A percentile compares a stretch with the other conserved stretches of the same genome.
These are phyloP conservation scores for Xenopus petersii DNA, from an alignment of 2,797 vertebrate genomes.

Conservation along the genomic window DNA sequence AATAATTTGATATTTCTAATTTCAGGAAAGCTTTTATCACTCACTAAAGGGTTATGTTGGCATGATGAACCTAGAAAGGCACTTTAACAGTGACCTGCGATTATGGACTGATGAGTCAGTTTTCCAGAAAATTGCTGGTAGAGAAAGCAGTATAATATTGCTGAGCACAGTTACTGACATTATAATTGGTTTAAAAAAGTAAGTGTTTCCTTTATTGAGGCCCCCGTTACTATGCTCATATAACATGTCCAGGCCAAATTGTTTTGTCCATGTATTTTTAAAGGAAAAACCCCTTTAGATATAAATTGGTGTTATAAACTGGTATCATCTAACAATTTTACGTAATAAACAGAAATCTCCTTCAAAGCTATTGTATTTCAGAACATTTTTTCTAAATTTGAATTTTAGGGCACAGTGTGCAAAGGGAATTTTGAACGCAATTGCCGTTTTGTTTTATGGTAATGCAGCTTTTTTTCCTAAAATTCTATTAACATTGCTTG, in stretches of 20 bases:
- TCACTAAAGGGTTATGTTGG: slow-evolving; percentile 35
- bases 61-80: slow-evolving; percentile 52
- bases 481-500: too few species aligned
- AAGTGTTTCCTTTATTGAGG: slow-evolving; percentile 63
- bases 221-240: slow-evolving; percentile 50
- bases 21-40: slow-evolving; percentile 49
- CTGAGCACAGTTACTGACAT: slow-evolving; percentile 68
- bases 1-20: slow-evolving; percentile 58
- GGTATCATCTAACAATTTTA: too few species aligned
- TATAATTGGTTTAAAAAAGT: slow-evolving; percentile 63
- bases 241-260: slow-evolving; percentile 14
- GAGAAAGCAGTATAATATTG: slow-evolving; percentile 68
- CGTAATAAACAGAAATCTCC: too few species aligned
- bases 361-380: too few species aligned
- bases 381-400: too few species aligned
- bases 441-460: too few species aligned
- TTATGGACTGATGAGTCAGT: slow-evolving; percentile 56
- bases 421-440: too few species aligned
- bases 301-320: too few species aligned
- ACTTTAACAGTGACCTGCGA: slow-evolving; percentile 43
- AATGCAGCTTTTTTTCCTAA: too few species aligned
- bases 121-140: slow-evolving; percentile 62
- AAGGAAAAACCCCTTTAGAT: too few species aligned
- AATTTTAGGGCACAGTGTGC: too few species aligned
- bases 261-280: too few species aligned